Conservation (phyloP, 1,140 invertebrate species). For the Olivierus martensii region DNA sequence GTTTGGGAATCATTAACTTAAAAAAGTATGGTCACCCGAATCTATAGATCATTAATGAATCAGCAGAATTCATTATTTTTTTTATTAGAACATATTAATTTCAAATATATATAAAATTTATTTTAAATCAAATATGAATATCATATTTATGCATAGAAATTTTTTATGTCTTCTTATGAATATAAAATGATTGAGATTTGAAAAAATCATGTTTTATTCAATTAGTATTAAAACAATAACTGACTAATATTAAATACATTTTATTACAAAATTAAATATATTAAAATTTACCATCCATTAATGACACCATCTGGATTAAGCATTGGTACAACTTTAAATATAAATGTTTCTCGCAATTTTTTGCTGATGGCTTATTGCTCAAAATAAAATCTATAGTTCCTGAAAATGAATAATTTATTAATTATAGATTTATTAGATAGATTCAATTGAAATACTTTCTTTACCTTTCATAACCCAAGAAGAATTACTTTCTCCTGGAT, state of each 20-base stretch:
- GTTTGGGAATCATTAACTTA: no score
- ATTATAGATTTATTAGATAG: not conserved
- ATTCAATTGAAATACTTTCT: not conserved
- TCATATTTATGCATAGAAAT: no score
- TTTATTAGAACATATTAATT: no score
- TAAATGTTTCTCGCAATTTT: constrained; percentile 64
- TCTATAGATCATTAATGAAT: no score
- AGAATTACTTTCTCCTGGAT: constrained; percentile 85
- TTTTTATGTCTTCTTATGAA: no score
- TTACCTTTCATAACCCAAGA: constrained; percentile 62
- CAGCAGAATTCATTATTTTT: no score
- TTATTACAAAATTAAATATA: no score
- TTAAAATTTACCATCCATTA: constrained; percentile 59
- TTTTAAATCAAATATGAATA: no score
- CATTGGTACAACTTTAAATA: constrained; percentile 87
- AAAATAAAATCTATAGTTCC: constrained; percentile 51
- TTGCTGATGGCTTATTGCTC: constrained; percentile 39
- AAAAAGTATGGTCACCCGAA: no score
- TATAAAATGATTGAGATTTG: not conserved
- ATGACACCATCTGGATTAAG: constrained; percentile 85
- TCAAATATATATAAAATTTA: no score
- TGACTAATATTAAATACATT: constrained; percentile 3
- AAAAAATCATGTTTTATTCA: not conserved
- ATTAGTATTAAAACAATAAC: not conserved
- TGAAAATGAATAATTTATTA: constrained; percentile 21